Evolutionary conservation across 2,888 invertebrate species (phyloP).

Genomic region (Ligdia adustata): DNA sequence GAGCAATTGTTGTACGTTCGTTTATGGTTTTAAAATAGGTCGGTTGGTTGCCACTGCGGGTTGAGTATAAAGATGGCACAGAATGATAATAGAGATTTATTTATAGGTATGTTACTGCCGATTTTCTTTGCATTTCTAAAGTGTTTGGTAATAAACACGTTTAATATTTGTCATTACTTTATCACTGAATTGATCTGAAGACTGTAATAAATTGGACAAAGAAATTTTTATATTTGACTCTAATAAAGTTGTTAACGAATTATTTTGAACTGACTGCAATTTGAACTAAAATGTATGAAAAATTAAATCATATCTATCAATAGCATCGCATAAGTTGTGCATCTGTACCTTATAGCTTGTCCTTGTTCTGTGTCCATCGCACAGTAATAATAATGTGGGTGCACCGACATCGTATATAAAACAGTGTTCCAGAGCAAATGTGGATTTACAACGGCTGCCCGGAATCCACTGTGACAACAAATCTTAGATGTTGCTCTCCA

Average conservation of each 20-base stretch:
- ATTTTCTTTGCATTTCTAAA: too few relatives aligned
- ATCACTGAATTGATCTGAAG: too few relatives aligned
- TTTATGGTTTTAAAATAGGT: constrained; percentile 16
- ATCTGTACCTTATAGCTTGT: constrained; percentile 20
- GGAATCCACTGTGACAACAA: constrained; percentile 56
- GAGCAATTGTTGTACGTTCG: constrained; percentile 15
- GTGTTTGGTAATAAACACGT: too few relatives aligned
- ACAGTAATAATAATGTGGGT: constrained; percentile 59
- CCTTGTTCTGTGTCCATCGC: constrained; percentile 41
- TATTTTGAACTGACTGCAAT: too few relatives aligned
- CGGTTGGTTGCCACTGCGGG: constrained; percentile 1
- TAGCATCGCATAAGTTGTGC: not conserved
- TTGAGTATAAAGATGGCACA: not conserved
- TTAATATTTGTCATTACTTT: too few relatives aligned
- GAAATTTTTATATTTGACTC: too few relatives aligned
- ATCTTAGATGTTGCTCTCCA: constrained; percentile 35
- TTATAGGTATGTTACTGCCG: too few relatives aligned
- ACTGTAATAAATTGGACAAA: too few relatives aligned
- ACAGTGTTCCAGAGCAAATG: constrained; percentile 43
- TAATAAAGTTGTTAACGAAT: too few relatives aligned
- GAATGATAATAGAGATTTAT: too few relatives aligned
- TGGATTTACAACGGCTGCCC: constrained; percentile 42
- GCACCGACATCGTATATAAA: constrained; percentile 48
- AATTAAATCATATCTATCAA: too few relatives aligned
- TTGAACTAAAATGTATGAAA: too few relatives aligned